A percentile compares a stretch with the other conserved stretches of the same genome.
Evolutionary conservation across 2,113 vertebrate species (phyloP).

Genomic region (Notothenia rossii): DNA sequence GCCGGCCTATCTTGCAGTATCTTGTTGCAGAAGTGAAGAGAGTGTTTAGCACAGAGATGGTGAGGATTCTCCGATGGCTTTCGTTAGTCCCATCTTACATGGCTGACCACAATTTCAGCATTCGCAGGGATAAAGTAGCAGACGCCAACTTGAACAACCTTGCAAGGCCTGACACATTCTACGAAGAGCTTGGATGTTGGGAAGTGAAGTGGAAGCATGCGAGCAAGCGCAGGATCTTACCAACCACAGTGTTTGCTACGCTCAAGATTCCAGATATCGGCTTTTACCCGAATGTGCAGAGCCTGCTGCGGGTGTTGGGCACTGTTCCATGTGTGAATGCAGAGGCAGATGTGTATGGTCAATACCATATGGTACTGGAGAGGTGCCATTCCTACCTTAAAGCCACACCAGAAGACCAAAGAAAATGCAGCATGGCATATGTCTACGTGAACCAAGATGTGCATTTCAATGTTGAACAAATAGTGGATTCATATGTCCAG

Average conservation of each 20-base stretch:
- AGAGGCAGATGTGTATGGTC: conserved; percentile 85
- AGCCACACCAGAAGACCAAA: conserved; percentile 76
- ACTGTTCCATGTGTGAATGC: conserved; percentile 86
- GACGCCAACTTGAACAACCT: conserved; percentile 87
- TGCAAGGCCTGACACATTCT: conserved; percentile 84
- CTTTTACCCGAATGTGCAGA: conserved; percentile 87
- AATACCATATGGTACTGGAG: conserved; percentile 86
- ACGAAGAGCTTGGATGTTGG: conserved; percentile 87
- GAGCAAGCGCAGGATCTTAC: conserved; percentile 86
- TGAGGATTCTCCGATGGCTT: conserved; percentile 85
- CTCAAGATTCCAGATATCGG: conserved; percentile 87
- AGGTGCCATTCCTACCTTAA: conserved; percentile 82
- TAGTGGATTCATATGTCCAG: conserved; percentile 83
- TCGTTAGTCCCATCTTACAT: conserved; percentile 86
- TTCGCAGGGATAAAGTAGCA: conserved; percentile 86
- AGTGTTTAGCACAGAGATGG: conserved; percentile 86
- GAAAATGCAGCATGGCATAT: conserved; percentile 83
- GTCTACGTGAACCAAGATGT: conserved; percentile 87
- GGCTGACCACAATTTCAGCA: conserved; percentile 88
- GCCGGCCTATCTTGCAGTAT: conserved; percentile 83
- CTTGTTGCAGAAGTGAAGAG: conserved; percentile 85
- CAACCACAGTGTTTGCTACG: conserved; percentile 84
- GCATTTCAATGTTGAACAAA: conserved; percentile 83
- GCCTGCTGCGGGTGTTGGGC: conserved; percentile 84
- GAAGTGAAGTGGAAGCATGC: conserved; percentile 87